phyloP scores from a whole-genome alignment of 2,888 invertebrate genomes.

The Keiferia lycopersicella region DNA sequence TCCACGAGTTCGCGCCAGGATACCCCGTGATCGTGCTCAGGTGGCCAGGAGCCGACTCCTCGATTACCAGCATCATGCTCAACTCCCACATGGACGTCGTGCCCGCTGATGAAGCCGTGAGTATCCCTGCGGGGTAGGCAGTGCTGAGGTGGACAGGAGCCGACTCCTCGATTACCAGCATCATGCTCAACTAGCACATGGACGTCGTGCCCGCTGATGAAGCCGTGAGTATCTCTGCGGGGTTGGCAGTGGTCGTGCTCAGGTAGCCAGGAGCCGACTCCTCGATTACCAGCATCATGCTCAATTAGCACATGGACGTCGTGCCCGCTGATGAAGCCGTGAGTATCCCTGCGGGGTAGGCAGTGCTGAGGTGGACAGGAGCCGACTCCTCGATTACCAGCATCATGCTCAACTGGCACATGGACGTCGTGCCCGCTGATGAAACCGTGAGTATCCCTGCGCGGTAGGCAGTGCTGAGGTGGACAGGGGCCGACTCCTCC shows the following conservation, averaged over 20 bases:
- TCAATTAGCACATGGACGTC: conserved; percentile 97
- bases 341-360: conserved; percentile 22
- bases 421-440: too few relatives aligned
- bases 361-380: too few relatives aligned
- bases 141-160: too few relatives aligned
- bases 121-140: not conserved
- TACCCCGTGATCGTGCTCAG: conserved; percentile 90
- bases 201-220: too few relatives aligned
- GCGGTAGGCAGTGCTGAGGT: conserved; percentile 91
- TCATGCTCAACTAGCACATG: too few relatives aligned
- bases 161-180: too few relatives aligned
- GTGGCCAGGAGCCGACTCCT: conserved; percentile 87
- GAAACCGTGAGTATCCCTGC: too few relatives aligned
- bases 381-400: too few relatives aligned
- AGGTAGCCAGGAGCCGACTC: conserved; percentile 89
- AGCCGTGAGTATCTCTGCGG: too few relatives aligned
- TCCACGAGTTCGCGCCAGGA: conserved; percentile 67
- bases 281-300: conserved; percentile 84
- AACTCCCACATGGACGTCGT: conserved; percentile 98
- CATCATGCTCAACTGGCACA: too few relatives aligned
- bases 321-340: conserved; percentile 89
- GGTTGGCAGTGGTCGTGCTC: conserved; percentile 89
- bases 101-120: conserved; percentile 86
- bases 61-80: conserved; percentile 86
- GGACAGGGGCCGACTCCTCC: conserved; percentile 86